A percentile compares a stretch with the other conserved stretches of the same genome.
phyloP scores from a whole-genome alignment of 2,113 vertebrate genomes.

The Candoia aspera region DNA sequence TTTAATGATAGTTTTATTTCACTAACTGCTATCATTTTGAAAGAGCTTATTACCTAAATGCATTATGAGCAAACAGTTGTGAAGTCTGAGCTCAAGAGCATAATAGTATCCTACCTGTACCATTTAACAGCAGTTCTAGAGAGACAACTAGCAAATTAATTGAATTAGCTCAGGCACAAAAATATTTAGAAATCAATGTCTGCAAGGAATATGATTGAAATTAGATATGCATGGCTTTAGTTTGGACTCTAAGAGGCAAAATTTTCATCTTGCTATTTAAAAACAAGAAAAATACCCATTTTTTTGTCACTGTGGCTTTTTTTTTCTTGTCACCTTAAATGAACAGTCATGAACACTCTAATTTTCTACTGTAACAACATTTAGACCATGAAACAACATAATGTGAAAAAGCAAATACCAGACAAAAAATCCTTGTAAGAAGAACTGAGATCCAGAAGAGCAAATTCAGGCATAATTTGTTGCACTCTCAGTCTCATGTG shows the following conservation, averaged over 20 bases:
- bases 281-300: background rate
- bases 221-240: background rate
- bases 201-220: background rate
- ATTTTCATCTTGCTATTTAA: slow-evolving; percentile 35
- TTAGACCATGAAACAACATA: background rate
- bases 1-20: slow-evolving; percentile 31
- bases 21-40: slow-evolving; percentile 5
- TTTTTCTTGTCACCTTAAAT: background rate
- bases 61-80: slow-evolving; percentile 4
- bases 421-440: slow-evolving; percentile 73
- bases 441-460: slow-evolving; percentile 75
- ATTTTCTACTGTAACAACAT: background rate
- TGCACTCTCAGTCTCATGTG: slow-evolving; percentile 50
- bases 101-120: too few species aligned
- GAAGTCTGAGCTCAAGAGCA: background rate
- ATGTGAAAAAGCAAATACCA: slow-evolving; percentile 68
- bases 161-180: background rate
- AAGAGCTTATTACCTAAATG: slow-evolving; percentile 39
- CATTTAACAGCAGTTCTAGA: background rate
- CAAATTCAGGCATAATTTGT: slow-evolving; percentile 77
- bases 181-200: background rate
- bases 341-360: background rate
- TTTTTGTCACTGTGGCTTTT: background rate
- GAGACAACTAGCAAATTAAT: background rate
- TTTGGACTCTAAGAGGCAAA: background rate